phyloP scores from a whole-genome alignment of 2,113 vertebrate species.

The Prietella phreatophila region DNA sequence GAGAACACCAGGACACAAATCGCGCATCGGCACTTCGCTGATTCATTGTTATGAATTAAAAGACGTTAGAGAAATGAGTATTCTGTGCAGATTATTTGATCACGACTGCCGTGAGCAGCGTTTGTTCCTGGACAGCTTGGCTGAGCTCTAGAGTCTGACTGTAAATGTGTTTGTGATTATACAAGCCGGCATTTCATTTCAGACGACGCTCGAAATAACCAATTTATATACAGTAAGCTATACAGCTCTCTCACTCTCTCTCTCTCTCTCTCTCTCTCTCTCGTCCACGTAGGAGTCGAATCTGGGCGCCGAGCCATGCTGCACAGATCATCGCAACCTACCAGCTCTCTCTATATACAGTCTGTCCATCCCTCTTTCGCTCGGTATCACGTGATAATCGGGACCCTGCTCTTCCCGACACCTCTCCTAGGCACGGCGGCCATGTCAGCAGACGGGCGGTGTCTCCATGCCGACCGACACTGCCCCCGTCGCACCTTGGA shows the following conservation, averaged over 20 bases:
- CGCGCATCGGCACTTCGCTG: background rate
- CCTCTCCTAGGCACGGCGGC: conserved; percentile 18
- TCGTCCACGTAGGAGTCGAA: conserved; percentile 62
- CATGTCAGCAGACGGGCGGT: conserved; percentile 30
- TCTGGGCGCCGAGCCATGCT: conserved; percentile 71
- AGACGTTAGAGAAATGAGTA: background rate
- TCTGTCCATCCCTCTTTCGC: conserved; percentile 24
- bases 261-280: background rate
- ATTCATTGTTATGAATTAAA: background rate
- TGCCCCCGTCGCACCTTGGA: conserved; percentile 73
- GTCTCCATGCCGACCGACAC: conserved; percentile 63
- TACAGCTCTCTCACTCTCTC: conserved; percentile 56
- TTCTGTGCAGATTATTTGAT: background rate
- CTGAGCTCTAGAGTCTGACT: background rate
- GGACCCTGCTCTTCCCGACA: conserved; percentile 13
- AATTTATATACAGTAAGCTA: conserved; percentile 62
- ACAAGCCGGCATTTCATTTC: conserved; percentile 49
- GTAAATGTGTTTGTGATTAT: conserved; percentile 4
- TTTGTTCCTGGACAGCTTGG: background rate
- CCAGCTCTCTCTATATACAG: conserved; percentile 31
- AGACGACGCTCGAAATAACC: conserved; percentile 56
- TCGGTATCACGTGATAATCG: conserved; percentile 12
- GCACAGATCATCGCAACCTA: conserved; percentile 69
- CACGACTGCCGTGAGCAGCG: no score
- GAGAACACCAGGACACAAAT: background rate